A percentile compares a stretch with the other conserved stretches of the same genome.
These are phyloP conservation scores for Ethmia dodecea DNA, from an alignment of 2,888 invertebrate genomes.

Conservation along the genomic window DNA sequence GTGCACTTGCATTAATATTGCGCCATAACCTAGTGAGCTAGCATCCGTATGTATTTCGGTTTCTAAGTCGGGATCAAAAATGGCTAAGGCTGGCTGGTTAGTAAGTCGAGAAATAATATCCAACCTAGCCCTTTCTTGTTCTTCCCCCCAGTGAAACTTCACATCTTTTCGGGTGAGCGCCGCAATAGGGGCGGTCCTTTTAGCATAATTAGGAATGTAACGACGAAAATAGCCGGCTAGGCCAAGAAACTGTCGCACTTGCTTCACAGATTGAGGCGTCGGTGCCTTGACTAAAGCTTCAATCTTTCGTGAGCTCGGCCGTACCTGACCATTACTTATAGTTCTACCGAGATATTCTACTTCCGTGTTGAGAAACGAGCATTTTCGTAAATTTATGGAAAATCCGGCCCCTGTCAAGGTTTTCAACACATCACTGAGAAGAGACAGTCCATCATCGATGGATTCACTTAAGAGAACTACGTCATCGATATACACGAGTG, in stretches of 20 bases:
- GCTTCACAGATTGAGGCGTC: background rate
- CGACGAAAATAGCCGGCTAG: conserved; percentile 9
- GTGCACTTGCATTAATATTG: conserved; percentile 15
- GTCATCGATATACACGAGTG: conserved; percentile 14
- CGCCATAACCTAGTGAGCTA: conserved; percentile 16
- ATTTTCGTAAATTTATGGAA: background rate
- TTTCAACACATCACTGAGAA: background rate
- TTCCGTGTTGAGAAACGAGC: background rate
- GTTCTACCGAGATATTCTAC: background rate
- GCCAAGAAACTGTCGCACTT: conserved; percentile 7
- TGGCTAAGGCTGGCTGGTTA: conserved; percentile 13
- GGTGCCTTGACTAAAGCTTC: background rate
- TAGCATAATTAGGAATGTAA: conserved; percentile 8
- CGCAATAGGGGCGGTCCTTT: conserved; percentile 13
- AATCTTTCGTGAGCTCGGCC: conserved; percentile 3
- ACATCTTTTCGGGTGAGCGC: conserved; percentile 7
- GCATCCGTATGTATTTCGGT: conserved; percentile 20
- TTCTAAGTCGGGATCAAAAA: conserved; percentile 16
- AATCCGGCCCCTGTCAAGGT: background rate
- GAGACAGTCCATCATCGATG: background rate
- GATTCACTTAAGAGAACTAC: conserved; percentile 4
- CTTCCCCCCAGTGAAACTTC: conserved; percentile 10
- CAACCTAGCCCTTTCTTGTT: conserved; percentile 8
- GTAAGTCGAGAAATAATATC: conserved; percentile 12
- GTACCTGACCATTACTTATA: background rate